A percentile compares a stretch with the other conserved stretches of the same genome.
Evolutionary conservation across 2,888 invertebrate genomes (phyloP).

Genomic region (Cancer borealis): DNA sequence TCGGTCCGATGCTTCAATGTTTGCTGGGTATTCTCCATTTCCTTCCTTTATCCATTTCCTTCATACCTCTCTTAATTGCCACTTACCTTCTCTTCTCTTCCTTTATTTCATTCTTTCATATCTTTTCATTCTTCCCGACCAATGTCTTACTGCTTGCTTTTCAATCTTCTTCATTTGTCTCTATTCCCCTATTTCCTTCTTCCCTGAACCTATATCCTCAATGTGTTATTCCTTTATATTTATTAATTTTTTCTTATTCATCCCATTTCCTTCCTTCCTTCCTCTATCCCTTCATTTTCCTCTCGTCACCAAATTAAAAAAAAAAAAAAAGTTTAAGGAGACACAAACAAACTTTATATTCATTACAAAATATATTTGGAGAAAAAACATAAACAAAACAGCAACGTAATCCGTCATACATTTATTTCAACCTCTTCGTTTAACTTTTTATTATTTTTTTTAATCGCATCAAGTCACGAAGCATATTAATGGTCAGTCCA

Average conservation of each 20-base stretch:
- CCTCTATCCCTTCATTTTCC: background rate
- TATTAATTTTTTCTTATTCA: background rate
- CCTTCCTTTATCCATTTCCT: no score
- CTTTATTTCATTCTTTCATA: no score
- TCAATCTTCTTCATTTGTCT: no score
- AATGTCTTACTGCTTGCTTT: no score
- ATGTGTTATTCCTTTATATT: no score
- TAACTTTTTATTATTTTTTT: background rate
- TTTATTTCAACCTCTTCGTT: background rate
- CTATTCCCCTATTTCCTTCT: no score
- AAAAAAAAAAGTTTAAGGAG: background rate
- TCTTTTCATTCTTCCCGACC: no score
- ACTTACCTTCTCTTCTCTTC: no score
- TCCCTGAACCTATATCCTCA: no score
- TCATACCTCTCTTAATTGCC: no score
- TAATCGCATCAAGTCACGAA: background rate
- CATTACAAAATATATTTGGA: conserved; percentile 73
- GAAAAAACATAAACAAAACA: conserved; percentile 57
- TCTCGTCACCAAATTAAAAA: background rate
- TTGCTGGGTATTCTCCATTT: no score
- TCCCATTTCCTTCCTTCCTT: background rate
- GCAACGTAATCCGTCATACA: background rate
- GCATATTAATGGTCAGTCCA: background rate
- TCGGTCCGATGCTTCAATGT: no score
- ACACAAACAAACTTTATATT: conserved; percentile 42